These are phyloP conservation scores for Lycodopsis pacificus DNA, from an alignment of 2,797 vertebrate genomes.

Conservation along the genomic window DNA sequence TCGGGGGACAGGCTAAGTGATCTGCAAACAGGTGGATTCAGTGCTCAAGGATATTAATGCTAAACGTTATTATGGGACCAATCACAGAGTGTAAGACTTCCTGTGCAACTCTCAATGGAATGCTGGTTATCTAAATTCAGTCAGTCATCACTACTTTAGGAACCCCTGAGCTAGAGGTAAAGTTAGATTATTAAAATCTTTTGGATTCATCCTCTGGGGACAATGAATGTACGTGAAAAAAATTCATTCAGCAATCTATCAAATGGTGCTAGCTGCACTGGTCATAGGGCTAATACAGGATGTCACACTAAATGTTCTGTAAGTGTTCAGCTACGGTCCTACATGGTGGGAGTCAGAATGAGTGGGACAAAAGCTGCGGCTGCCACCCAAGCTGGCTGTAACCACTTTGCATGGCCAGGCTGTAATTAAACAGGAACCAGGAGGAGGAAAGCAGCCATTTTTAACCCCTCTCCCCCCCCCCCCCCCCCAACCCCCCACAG, in stretches of 20 bases:
- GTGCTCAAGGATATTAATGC: neutral
- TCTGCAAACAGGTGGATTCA: neutral
- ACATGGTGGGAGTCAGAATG: conserved; percentile 54
- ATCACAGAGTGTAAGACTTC: neutral
- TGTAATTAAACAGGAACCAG: conserved; percentile 83
- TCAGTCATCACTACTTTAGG: neutral
- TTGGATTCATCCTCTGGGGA: neutral
- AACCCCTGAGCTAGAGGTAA: neutral
- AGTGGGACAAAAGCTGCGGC: conserved; percentile 62
- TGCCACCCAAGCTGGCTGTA: conserved; percentile 79
- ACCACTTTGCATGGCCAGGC: conserved; percentile 63
- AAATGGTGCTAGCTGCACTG: neutral
- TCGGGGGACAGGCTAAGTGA: neutral
- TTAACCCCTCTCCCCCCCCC: conserved; percentile 52
- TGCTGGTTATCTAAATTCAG: neutral
- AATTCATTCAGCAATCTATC: neutral
- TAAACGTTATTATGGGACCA: neutral
- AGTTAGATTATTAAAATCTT: neutral
- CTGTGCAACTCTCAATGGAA: neutral
- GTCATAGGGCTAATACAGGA: conserved; percentile 14
- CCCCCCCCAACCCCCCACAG: conserved; percentile 34
- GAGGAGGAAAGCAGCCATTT: conserved; percentile 76
- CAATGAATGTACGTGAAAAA: too few relatives aligned
- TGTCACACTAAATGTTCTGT: conserved; percentile 33
- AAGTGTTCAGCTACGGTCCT: conserved; percentile 15